phyloP scores from a whole-genome alignment of 2,888 invertebrate genomes.

The Piscicola geometra region DNA sequence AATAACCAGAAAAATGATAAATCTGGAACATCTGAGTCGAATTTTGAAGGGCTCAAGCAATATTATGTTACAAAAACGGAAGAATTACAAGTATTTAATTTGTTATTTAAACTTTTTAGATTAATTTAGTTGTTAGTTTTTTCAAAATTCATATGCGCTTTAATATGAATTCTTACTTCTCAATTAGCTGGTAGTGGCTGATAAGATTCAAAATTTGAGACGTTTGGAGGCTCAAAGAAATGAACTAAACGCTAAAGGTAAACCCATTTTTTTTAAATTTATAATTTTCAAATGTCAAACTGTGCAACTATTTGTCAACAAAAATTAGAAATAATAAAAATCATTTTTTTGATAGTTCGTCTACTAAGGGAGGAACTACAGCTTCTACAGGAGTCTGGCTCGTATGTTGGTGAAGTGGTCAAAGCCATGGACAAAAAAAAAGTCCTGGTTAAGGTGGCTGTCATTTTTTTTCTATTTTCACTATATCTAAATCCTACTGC shows the following conservation, averaged over 20 bases:
- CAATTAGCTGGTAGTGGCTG: slow-evolving; percentile 75
- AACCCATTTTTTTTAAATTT: background rate
- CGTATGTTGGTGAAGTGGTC: slow-evolving; percentile 98
- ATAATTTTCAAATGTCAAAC: background rate
- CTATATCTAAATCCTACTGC: too few relatives aligned
- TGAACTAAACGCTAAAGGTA: slow-evolving; percentile 95
- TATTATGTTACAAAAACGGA: slow-evolving; percentile 98
- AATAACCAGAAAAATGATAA: slow-evolving; percentile 54
- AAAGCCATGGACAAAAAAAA: slow-evolving; percentile 99
- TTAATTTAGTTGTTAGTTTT: too few relatives aligned
- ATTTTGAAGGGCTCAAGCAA: slow-evolving; percentile 68
- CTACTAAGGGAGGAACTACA: slow-evolving; percentile 95
- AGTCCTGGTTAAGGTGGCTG: slow-evolving; percentile 78
- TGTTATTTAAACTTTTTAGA: too few relatives aligned
- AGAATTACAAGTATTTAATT: slow-evolving; percentile 80
- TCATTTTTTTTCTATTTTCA: too few relatives aligned
- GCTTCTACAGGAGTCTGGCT: slow-evolving; percentile 89
- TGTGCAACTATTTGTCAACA: slow-evolving; percentile 1
- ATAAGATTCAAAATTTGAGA: slow-evolving; percentile 91
- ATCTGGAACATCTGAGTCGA: slow-evolving; percentile 40
- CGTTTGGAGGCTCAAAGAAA: slow-evolving; percentile 96
- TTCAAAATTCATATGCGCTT: slow-evolving; percentile 20
- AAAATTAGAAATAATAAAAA: background rate
- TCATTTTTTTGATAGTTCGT: slow-evolving; percentile 67
- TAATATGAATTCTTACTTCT: background rate